These are phyloP conservation scores for Nixonia krombeini DNA, from an alignment of 1,140 invertebrate species.

Conservation along the genomic window DNA sequence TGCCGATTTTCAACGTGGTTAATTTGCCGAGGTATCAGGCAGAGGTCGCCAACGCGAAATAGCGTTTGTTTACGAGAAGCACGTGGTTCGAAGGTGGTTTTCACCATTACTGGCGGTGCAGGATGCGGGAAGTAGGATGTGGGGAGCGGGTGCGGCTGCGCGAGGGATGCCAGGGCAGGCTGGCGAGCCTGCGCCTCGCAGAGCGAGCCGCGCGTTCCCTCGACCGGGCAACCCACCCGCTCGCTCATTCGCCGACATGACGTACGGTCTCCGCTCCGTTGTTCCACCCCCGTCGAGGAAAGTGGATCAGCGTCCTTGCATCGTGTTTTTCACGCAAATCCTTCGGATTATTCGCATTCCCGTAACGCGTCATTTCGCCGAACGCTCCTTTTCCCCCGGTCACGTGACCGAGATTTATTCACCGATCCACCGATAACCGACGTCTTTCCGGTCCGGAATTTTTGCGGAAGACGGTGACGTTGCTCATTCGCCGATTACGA, in stretches of 20 bases:
- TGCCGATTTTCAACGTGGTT: too few species aligned
- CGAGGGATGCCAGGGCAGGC: neutral
- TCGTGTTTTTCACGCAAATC: constrained; percentile 20
- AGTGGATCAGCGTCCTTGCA: constrained; percentile 37
- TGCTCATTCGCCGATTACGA: too few species aligned
- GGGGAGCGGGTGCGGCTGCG: constrained; percentile 39
- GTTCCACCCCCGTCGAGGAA: constrained; percentile 40
- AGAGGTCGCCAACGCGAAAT: constrained; percentile 16
- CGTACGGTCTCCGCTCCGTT: constrained; percentile 15
- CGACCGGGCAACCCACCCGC: too few species aligned
- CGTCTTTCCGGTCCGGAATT: too few species aligned
- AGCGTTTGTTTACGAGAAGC: constrained; percentile 58
- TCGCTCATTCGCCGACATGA: constrained; percentile 27
- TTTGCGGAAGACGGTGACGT: too few species aligned
- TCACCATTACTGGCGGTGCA: constrained; percentile 18
- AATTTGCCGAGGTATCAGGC: too few species aligned
- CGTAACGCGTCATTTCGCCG: constrained; percentile 1
- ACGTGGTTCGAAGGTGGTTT: constrained; percentile 50
- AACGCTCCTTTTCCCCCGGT: constrained; percentile 17
- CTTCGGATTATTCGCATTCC: neutral
- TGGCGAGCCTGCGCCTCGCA: constrained; percentile 10
- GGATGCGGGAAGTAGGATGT: constrained; percentile 34
- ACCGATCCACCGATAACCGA: too few species aligned
- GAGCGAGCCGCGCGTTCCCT: constrained; percentile 18
- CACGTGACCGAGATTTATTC: constrained; percentile 18